Percentiles rank a stretch among this genome's conserved stretches.
Evolutionary conservation across 2,888 invertebrate species (phyloP).

Genomic region (Synanthedon myopaeformis): DNA sequence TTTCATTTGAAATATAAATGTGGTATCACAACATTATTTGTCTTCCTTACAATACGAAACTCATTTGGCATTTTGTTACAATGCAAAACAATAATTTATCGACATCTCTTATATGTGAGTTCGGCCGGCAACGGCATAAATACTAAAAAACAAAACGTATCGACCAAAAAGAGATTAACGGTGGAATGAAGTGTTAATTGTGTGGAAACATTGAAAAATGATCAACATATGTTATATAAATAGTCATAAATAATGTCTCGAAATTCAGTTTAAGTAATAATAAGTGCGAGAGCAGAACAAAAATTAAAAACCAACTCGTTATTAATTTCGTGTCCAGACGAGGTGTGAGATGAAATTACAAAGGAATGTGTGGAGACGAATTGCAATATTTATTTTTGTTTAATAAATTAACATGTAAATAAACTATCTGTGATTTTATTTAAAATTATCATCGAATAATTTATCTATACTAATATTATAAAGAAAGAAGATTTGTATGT

Average conservation of each 20-base stretch:
- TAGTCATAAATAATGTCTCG: conserved; percentile 66
- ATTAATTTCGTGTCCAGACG: conserved; percentile 61
- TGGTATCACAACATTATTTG: conserved; percentile 12
- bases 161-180: conserved; percentile 56
- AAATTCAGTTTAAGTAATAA: conserved; percentile 70
- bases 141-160: conserved; percentile 29
- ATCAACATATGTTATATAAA: conserved; percentile 70
- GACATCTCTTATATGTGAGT: conserved; percentile 15
- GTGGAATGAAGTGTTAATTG: conserved; percentile 69
- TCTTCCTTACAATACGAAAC: conserved; percentile 10
- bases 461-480: too few relatives aligned
- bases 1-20: background rate
- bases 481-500: too few relatives aligned
- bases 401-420: too few relatives aligned
- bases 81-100: conserved; percentile 32
- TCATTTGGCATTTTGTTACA: conserved; percentile 30
- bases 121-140: conserved; percentile 27
- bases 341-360: conserved; percentile 63
- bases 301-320: conserved; percentile 67
- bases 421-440: too few relatives aligned
- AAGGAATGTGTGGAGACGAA: conserved; percentile 24
- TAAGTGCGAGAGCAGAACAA: conserved; percentile 63
- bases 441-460: too few relatives aligned
- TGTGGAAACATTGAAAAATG: conserved; percentile 69
- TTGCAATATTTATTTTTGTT: background rate